Conservation (phyloP, 2,797 vertebrate genomes). For the Sciaenops ocellatus region DNA sequence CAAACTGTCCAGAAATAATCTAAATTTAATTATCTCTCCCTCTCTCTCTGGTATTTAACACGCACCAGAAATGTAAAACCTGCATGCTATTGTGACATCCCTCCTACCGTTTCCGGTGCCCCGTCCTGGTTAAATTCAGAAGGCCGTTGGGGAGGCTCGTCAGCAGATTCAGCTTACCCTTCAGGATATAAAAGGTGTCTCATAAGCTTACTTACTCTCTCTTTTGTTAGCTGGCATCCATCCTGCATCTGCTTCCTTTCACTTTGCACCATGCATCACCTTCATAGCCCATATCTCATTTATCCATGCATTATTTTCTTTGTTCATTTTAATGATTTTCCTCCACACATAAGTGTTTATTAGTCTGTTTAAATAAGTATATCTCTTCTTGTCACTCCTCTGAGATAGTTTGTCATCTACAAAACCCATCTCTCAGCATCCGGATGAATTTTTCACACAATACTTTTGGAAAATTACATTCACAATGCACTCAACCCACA, state of each 20-base stretch:
- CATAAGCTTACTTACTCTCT: neutral
- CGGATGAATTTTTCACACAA: constrained; percentile 16
- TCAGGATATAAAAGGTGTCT: neutral
- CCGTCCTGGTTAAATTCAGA: neutral
- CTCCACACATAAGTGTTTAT: neutral
- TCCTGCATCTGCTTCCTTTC: neutral
- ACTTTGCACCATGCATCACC: neutral
- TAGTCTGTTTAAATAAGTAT: neutral
- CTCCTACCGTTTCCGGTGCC: too few species aligned
- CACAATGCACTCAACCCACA: neutral
- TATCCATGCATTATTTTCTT: too few species aligned
- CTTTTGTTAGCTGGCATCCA: neutral
- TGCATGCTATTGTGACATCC: neutral
- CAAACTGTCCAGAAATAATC: neutral
- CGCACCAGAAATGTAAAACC: neutral
- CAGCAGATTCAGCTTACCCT: neutral
- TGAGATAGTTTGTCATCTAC: neutral
- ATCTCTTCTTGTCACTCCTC: neutral
- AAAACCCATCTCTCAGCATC: constrained; percentile 7
- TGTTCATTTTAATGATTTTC: neutral
- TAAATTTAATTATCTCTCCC: too few species aligned
- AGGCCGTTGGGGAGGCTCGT: neutral
- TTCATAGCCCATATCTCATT: neutral
- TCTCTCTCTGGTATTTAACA: neutral
- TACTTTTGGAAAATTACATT: neutral